Percentiles rank a stretch among this genome's conserved stretches.
Evolutionary conservation across 2,113 vertebrate species (phyloP).

Genomic region (Psilopsiagon aymara): DNA sequence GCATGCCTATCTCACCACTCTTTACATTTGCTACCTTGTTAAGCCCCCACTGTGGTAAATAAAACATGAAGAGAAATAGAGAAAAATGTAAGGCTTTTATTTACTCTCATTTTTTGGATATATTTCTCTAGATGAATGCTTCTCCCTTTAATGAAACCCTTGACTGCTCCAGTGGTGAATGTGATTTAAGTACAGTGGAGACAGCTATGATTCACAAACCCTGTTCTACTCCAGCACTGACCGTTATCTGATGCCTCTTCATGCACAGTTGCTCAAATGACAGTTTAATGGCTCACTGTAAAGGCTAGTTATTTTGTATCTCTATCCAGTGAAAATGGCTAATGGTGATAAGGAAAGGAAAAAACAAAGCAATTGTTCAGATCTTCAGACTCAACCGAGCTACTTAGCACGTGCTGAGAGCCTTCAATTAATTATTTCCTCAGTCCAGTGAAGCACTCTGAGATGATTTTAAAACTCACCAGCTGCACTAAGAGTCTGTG

Average conservation of each 20-base stretch:
- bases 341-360: conserved; percentile 77
- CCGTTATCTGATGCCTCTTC: conserved; percentile 80
- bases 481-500: conserved; percentile 59
- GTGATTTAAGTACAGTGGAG: conserved; percentile 85
- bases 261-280: conserved; percentile 83
- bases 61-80: conserved; percentile 77
- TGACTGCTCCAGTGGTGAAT: conserved; percentile 82
- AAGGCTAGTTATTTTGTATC: conserved; percentile 82
- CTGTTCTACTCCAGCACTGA: conserved; percentile 80
- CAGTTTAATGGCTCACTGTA: conserved; percentile 82
- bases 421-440: conserved; percentile 72
- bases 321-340: conserved; percentile 79
- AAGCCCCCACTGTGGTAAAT: conserved; percentile 73
- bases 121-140: conserved; percentile 82
- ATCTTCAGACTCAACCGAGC: conserved; percentile 60
- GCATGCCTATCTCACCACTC: conserved; percentile 53
- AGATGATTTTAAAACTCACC: conserved; percentile 73
- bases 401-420: conserved; percentile 64
- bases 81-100: conserved; percentile 75
- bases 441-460: conserved; percentile 71
- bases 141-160: conserved; percentile 86
- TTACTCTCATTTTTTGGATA: conserved; percentile 79
- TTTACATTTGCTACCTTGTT: conserved; percentile 74
- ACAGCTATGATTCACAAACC: conserved; percentile 85
- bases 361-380: conserved; percentile 73